These are phyloP conservation scores for Catharus bicknelli DNA, from an alignment of 2,113 vertebrate genomes.

Conservation along the genomic window DNA sequence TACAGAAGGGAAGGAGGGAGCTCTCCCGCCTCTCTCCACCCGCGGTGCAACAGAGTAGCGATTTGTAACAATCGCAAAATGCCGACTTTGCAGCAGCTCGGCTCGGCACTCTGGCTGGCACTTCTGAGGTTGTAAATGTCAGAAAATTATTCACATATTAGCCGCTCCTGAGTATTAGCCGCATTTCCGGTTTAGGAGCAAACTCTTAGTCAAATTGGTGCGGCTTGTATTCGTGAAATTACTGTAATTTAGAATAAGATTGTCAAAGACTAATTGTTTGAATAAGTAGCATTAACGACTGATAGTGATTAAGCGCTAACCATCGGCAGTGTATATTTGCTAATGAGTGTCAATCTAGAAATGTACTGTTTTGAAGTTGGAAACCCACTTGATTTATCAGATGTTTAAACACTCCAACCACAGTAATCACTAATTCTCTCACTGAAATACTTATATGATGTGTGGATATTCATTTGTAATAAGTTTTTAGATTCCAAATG, in stretches of 20 bases:
- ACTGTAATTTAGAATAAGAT: background rate
- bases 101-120: no score
- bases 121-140: no score
- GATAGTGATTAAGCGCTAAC: background rate
- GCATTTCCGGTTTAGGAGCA: no score
- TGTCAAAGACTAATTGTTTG: slow-evolving; percentile 4
- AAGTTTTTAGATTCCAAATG: background rate
- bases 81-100: no score
- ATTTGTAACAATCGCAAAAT: no score
- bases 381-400: background rate
- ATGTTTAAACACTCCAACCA: background rate
- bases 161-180: no score
- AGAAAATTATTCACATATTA: no score
- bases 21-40: no score
- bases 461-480: background rate
- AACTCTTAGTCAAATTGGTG: no score
- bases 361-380: slow-evolving; percentile 12
- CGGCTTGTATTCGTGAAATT: no score
- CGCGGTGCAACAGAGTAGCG: no score
- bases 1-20: no score
- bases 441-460: background rate
- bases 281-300: background rate
- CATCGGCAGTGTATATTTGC: background rate
- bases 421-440: background rate
- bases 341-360: slow-evolving; percentile 11